Base-by-base conservation (phyloP, 2,113 vertebrate genomes). In the Phalacrocorax pelagicus region DNA sequence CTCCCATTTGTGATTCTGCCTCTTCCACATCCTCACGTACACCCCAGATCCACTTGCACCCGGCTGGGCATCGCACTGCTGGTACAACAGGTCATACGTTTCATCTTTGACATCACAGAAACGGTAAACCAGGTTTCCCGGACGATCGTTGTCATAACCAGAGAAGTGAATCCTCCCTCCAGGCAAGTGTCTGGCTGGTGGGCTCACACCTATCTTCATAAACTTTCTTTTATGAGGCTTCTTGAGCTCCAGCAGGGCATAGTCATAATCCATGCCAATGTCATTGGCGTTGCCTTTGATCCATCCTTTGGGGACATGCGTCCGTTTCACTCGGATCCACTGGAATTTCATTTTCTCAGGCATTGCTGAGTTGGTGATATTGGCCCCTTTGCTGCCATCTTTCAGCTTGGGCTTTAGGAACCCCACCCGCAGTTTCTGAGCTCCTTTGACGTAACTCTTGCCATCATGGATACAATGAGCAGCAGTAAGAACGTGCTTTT, bases 221-320 rank as follows among this genome's bases (percentile, higher is more conserved):
- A 99, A 99, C 81, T 99, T 98, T 55, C 99, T 99, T 94, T 99
- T 99, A 97, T 99, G 99, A 14, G 99, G 98, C 58, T 99, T 99
- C 97, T 99, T 99, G 65, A 99, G 98, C 92, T 99, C 99, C 75
- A 99, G 97, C 47, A 99, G 97, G 16, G 99, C 99, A 18, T 99
- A 99, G 98, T 99, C 99, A n/a, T 99, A 99, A 98, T 99, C 99
- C 99, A 99, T 99, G 70, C 99, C 99, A 8, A 99, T 99, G 91
- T 99, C 99, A 7, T 99, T 99, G 88, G 99, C 99, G 4, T 99
- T 99, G 52, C 99, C 99, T 97, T 99, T 99, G 94, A 99, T 99
- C 99, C 99, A 99, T 34, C 99, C 99, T 95, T 99, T 99, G 81
- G 99, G 99, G n/a, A 99, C 99, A 0, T 99, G 99, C 4, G 99